Conservation (phyloP, 1,140 invertebrate species). For the Prorops nasuta region DNA sequence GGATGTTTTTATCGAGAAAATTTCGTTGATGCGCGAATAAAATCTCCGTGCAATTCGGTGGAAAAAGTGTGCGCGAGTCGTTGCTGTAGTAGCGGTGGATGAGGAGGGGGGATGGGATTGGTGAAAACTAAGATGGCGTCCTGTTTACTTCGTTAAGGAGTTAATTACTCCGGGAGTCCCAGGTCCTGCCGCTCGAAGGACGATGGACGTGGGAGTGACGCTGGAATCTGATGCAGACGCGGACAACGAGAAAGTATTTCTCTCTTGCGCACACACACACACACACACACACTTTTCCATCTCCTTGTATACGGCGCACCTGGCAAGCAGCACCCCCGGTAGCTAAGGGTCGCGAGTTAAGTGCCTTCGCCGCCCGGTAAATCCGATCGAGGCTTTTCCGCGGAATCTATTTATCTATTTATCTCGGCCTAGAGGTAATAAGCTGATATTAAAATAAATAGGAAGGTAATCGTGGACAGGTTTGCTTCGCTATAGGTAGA, state of each 20-base stretch:
- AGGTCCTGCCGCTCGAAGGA: conserved; percentile 37
- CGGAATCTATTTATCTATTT: conserved; percentile 54
- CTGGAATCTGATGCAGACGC: conserved; percentile 38
- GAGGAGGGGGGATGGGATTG: conserved; percentile 12
- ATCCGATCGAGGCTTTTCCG: conserved; percentile 48
- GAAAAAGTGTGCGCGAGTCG: neutral
- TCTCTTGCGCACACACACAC: conserved; percentile 1
- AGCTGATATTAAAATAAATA: conserved; percentile 53
- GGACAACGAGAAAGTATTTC: conserved; percentile 31
- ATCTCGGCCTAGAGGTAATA: conserved; percentile 44
- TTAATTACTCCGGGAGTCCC: conserved; percentile 54
- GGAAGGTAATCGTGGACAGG: conserved; percentile 10
- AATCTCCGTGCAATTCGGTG: conserved; percentile 19
- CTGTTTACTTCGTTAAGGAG: conserved; percentile 57
- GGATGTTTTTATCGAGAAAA: conserved; percentile 19
- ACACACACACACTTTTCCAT: conserved; percentile 8
- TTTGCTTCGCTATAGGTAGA: conserved; percentile 25
- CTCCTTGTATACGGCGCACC: conserved; percentile 7
- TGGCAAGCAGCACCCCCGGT: conserved; percentile 11
- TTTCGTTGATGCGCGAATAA: conserved; percentile 34
- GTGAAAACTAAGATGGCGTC: conserved; percentile 52
- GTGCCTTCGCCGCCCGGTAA: conserved; percentile 36
- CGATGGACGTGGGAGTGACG: conserved; percentile 38
- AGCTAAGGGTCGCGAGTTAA: conserved; percentile 34
- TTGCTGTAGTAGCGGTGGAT: neutral